Conservation (phyloP, 2,797 vertebrate genomes). For the Poeciliopsis infans region DNA sequence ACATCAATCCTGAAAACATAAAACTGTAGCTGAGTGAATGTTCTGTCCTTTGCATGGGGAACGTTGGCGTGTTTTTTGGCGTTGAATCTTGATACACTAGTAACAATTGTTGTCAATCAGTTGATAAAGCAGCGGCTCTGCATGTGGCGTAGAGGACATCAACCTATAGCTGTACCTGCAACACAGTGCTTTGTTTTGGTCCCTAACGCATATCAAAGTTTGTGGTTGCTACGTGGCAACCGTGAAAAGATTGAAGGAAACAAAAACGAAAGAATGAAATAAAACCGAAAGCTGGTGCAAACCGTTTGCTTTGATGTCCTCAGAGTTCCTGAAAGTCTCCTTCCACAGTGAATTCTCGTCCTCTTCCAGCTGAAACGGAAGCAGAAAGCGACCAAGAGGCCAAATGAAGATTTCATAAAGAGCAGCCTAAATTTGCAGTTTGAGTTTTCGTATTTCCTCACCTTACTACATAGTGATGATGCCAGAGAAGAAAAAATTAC, state of each 20-base stretch:
- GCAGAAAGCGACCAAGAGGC: not conserved
- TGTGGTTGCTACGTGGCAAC: not conserved
- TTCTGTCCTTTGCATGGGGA: too few relatives aligned
- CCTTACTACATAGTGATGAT: conserved; percentile 34
- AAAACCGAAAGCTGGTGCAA: conserved; percentile 43
- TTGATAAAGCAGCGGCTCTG: too few relatives aligned
- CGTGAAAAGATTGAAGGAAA: not conserved
- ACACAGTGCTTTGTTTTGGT: not conserved
- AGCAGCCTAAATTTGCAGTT: not conserved
- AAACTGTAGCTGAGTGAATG: too few relatives aligned
- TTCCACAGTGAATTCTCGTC: conserved; percentile 83
- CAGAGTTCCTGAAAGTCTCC: conserved; percentile 87
- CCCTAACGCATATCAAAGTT: not conserved
- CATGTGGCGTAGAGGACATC: too few relatives aligned
- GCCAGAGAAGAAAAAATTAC: not conserved
- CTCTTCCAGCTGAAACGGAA: conserved; percentile 64
- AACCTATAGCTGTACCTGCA: not conserved
- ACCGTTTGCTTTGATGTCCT: conserved; percentile 91
- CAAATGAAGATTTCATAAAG: not conserved
- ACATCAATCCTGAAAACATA: too few relatives aligned
- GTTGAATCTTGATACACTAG: too few relatives aligned
- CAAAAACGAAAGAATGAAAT: not conserved
- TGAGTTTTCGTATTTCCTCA: conserved; percentile 32
- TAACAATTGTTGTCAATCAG: too few relatives aligned
- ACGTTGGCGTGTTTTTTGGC: too few relatives aligned